Evolutionary conservation across 2,797 vertebrate species (phyloP).

Genomic region (Peromyscus aztecus): DNA sequence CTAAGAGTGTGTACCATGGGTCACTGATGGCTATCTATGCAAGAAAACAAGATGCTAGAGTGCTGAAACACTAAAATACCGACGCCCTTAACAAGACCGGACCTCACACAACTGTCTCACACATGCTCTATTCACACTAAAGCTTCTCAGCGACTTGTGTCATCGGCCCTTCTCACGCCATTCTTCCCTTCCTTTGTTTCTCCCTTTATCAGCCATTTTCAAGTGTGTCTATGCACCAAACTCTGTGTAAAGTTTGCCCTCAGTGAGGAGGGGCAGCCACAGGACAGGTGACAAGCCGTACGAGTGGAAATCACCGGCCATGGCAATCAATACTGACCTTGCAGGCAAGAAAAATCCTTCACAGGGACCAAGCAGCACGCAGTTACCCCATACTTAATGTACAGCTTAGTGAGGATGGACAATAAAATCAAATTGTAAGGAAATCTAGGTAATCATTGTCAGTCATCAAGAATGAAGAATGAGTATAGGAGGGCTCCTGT

Average conservation of each 20-base stretch:
- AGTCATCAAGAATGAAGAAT: background rate
- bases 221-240: background rate
- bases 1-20: no score
- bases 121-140: background rate
- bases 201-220: background rate
- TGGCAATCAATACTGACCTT: background rate
- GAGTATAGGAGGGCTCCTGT: accelerated
- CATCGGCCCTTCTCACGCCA: no score
- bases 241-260: background rate
- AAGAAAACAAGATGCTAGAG: background rate
- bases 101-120: background rate
- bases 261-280: background rate
- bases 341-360: no score
- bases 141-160: accelerated
- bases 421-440: background rate
- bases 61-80: background rate
- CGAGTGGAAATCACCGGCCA: background rate
- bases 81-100: background rate
- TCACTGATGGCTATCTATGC: background rate
- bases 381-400: background rate
- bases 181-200: background rate
- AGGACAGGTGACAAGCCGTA: accelerated
- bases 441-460: accelerated
- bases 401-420: background rate
- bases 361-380: background rate